Conservation (phyloP, 2,888 invertebrate genomes). For the Cetonia aurata region DNA sequence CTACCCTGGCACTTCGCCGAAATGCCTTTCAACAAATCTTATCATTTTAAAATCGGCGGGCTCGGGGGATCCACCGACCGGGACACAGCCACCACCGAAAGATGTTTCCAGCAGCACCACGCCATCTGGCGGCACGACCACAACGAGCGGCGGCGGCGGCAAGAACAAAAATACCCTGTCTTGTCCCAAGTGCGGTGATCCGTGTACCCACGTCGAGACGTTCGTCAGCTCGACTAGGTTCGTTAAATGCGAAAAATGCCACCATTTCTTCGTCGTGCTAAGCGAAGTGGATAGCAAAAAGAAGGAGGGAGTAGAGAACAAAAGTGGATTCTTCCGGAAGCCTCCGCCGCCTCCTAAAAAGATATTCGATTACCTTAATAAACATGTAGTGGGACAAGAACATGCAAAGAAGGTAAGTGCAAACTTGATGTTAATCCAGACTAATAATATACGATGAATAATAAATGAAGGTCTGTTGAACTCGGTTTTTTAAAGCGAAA, state of each 20-base stretch:
- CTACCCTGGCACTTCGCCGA: conserved; percentile 47
- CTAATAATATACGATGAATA: neutral
- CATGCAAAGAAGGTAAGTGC: conserved; percentile 86
- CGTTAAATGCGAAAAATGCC: conserved; percentile 98
- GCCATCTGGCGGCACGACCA: conserved; percentile 47
- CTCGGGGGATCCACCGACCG: conserved; percentile 57
- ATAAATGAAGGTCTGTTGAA: too few species aligned
- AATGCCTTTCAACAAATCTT: conserved; percentile 58
- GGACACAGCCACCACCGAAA: conserved; percentile 52
- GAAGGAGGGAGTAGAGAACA: conserved; percentile 83
- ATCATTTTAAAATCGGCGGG: conserved; percentile 58
- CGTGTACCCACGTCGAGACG: conserved; percentile 97
- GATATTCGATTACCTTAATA: conserved; percentile 96
- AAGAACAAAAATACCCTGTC: conserved; percentile 83
- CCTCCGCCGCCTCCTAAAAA: conserved; percentile 96
- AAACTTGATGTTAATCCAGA: neutral
- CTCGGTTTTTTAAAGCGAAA: too few species aligned
- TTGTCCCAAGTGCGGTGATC: conserved; percentile 97
- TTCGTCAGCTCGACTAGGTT: conserved; percentile 97
- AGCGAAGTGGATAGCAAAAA: conserved; percentile 94
- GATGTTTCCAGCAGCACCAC: conserved; percentile 46
- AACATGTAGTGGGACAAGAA: conserved; percentile 97
- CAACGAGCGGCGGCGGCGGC: conserved; percentile 68
- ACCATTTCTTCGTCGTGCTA: conserved; percentile 96
- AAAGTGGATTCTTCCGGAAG: conserved; percentile 80